phyloP scores from a whole-genome alignment of 2,113 vertebrate species.

The Clarias magur region DNA sequence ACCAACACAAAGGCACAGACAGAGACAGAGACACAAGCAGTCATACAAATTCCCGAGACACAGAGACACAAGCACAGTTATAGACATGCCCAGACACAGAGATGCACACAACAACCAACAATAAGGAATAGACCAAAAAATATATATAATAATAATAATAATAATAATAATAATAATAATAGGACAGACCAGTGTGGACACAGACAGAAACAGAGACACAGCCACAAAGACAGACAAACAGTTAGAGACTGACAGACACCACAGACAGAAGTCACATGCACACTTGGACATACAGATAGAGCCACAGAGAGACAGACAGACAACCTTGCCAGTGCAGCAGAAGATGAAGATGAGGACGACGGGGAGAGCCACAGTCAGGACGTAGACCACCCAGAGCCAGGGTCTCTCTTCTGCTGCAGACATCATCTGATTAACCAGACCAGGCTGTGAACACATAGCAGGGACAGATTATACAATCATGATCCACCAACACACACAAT shows the following conservation, averaged over 20 bases:
- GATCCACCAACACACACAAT: background rate
- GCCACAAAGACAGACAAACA: background rate
- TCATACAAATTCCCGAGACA: background rate
- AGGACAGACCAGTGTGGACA: no score
- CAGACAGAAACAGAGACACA: background rate
- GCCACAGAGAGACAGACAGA: background rate
- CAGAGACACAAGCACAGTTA: background rate
- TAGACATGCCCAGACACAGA: background rate
- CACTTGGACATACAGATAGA: background rate
- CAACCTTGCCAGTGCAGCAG: conserved; percentile 96
- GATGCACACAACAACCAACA: background rate
- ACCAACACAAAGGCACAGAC: background rate
- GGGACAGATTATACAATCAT: background rate
- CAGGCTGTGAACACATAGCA: conserved; percentile 73
- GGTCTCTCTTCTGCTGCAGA: conserved; percentile 91
- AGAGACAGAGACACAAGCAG: background rate
- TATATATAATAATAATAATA: no score
- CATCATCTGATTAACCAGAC: conserved; percentile 91
- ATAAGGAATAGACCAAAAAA: background rate
- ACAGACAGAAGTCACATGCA: background rate
- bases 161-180: no score
- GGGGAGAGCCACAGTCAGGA: conserved; percentile 89
- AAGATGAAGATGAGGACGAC: conserved; percentile 91
- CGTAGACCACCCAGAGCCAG: conserved; percentile 96
- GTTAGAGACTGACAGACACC: background rate